phyloP scores from a whole-genome alignment of 2,888 invertebrate genomes.

The Noctua janthina region DNA sequence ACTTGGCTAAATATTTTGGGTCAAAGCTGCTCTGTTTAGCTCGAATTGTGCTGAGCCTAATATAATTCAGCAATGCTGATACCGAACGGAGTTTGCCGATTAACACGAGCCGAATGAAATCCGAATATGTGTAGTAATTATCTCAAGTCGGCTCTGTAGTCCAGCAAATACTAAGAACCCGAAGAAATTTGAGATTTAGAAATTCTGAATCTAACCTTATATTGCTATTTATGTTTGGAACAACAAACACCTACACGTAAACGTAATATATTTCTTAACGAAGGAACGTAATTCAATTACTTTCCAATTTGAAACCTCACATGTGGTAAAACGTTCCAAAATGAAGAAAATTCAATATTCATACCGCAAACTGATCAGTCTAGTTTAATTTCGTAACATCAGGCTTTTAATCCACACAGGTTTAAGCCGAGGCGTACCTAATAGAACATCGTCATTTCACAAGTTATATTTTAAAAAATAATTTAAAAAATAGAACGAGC shows the following conservation, averaged over 20 bases:
- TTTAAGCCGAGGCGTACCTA: too few species aligned
- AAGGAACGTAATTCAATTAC: constrained; percentile 39
- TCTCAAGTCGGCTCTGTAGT: too few species aligned
- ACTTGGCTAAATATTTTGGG: too few species aligned
- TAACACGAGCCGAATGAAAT: too few species aligned
- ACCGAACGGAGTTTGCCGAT: too few species aligned
- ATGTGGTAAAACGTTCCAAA: constrained; percentile 23
- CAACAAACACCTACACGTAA: not conserved
- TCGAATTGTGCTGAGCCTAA: too few species aligned
- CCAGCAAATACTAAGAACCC: too few species aligned
- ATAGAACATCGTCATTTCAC: not conserved
- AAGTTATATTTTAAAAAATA: not conserved
- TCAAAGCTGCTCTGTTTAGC: too few species aligned
- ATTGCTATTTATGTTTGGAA: not conserved
- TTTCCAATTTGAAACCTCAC: constrained; percentile 45
- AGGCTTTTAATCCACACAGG: not conserved
- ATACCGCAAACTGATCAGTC: constrained; percentile 27
- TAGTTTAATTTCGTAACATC: constrained; percentile 15
- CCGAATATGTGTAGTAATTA: too few species aligned
- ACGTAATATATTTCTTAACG: not conserved
- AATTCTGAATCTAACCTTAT: not conserved
- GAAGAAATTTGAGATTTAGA: too few species aligned
- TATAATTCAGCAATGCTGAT: too few species aligned
- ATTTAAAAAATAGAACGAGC: too few species aligned
- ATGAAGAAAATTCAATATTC: constrained; percentile 35